phyloP scores from a whole-genome alignment of 2,888 invertebrate species.

The Penaeus monodon region DNA sequence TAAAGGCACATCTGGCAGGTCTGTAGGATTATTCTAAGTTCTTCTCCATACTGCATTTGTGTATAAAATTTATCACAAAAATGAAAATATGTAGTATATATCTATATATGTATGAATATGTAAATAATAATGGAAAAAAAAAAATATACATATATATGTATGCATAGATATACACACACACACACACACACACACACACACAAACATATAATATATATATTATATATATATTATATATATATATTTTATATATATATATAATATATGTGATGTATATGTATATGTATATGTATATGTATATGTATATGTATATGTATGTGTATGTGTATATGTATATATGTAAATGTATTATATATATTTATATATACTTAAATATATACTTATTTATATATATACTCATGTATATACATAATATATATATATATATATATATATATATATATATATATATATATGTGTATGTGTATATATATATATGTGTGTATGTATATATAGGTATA shows the following conservation, averaged over 20 bases:
- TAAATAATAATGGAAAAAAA: not conserved
- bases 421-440: not conserved
- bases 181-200: not conserved
- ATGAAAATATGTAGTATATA: too few relatives aligned
- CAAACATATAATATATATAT: too few relatives aligned
- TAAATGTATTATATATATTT: not conserved
- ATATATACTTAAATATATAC: not conserved
- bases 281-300: too few relatives aligned
- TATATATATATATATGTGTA: not conserved
- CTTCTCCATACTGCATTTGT: not conserved
- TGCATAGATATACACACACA: constrained; percentile 5
- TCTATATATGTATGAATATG: too few relatives aligned
- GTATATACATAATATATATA: constrained; percentile 11
- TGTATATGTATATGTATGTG: too few relatives aligned
- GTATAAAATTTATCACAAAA: not conserved
- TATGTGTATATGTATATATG: not conserved
- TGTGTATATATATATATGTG: constrained; percentile 15
- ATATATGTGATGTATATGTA: too few relatives aligned
- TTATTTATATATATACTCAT: not conserved
- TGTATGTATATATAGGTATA: constrained; percentile 2
- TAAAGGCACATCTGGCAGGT: too few relatives aligned
- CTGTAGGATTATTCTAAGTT: too few relatives aligned
- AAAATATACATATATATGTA: not conserved
- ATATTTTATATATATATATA: too few relatives aligned
- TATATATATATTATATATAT: too few relatives aligned